Percentiles rank a stretch among this genome's conserved stretches.
Conservation (phyloP, 92 coral and sea anemone genomes). For the Diadumene lineata region DNA sequence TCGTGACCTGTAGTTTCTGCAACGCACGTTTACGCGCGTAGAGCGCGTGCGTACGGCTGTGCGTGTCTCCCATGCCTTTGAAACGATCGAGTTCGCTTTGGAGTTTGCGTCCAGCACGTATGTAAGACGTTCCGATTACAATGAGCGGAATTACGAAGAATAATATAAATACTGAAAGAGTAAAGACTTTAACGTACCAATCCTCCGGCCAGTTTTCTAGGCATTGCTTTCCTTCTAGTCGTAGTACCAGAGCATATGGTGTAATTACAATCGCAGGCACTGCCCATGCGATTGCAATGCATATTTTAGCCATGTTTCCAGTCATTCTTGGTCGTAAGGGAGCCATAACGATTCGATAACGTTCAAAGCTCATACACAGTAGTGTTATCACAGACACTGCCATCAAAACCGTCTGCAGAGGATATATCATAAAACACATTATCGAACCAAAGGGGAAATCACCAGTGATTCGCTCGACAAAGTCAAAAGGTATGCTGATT, state of each 20-base stretch:
- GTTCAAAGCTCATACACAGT: slow-evolving; percentile 89
- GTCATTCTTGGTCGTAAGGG: slow-evolving; percentile 72
- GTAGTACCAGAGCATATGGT: slow-evolving; percentile 72
- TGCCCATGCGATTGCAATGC: slow-evolving; percentile 67
- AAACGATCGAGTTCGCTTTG: slow-evolving; percentile 52
- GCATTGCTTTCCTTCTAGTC: slow-evolving; percentile 60
- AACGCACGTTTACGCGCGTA: slow-evolving; percentile 41
- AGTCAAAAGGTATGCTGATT: slow-evolving; percentile 84
- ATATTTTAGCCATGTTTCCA: slow-evolving; percentile 44
- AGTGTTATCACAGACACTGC: slow-evolving; percentile 87
- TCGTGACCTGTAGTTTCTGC: slow-evolving; percentile 73
- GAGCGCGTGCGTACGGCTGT: slow-evolving; percentile 34
- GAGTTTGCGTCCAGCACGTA: slow-evolving; percentile 74
- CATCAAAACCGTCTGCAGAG: slow-evolving; percentile 84
- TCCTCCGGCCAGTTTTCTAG: slow-evolving; percentile 85
- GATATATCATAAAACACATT: slow-evolving; percentile 81
- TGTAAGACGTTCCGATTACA: slow-evolving; percentile 73
- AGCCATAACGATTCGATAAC: slow-evolving; percentile 73
- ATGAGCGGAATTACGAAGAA: slow-evolving; percentile 83
- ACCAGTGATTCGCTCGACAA: slow-evolving; percentile 54
- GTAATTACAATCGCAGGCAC: slow-evolving; percentile 70
- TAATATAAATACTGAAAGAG: slow-evolving; percentile 69
- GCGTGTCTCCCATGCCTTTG: slow-evolving; percentile 38
- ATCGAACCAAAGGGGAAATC: slow-evolving; percentile 87
- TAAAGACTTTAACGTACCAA: slow-evolving; percentile 66